phyloP scores from a whole-genome alignment of 1,140 invertebrate species.

The Saccostrea glomerata region DNA sequence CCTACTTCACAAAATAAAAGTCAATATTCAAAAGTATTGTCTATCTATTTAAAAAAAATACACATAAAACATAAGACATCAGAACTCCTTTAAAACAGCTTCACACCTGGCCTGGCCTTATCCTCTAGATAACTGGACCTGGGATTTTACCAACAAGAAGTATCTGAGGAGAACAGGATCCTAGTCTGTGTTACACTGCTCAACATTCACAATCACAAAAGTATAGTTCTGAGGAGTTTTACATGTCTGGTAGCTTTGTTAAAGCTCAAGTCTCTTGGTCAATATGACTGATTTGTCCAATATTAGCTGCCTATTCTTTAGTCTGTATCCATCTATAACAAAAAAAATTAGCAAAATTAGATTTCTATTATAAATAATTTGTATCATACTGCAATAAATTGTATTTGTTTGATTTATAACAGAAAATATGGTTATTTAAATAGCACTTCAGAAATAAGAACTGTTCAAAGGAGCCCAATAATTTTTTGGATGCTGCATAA shows the following conservation, averaged over 20 bases:
- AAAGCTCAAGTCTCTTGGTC: conserved; percentile 5
- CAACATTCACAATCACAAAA: not conserved
- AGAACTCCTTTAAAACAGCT: not conserved
- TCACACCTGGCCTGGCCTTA: not conserved
- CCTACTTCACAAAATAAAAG: conserved; percentile 9
- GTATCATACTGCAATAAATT: too few relatives aligned
- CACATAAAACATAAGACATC: not conserved
- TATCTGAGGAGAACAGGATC: not conserved
- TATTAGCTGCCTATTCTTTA: not conserved
- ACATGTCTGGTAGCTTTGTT: not conserved
- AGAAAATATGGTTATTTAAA: too few relatives aligned
- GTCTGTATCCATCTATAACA: conserved; percentile 21
- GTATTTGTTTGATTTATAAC: too few relatives aligned
- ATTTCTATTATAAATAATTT: not conserved
- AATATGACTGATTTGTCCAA: not conserved
- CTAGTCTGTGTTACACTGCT: not conserved
- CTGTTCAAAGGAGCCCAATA: too few relatives aligned
- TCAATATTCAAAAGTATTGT: not conserved
- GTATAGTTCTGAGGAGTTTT: not conserved
- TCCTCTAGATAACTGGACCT: not conserved
- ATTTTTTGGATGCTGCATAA: too few relatives aligned
- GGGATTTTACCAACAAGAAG: not conserved
- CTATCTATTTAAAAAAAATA: conserved; percentile 6
- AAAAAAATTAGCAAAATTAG: not conserved
- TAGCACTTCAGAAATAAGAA: too few relatives aligned